Evolutionary conservation across 1,140 invertebrate genomes (phyloP).

Genomic region (Phthorimaea operculella): DNA sequence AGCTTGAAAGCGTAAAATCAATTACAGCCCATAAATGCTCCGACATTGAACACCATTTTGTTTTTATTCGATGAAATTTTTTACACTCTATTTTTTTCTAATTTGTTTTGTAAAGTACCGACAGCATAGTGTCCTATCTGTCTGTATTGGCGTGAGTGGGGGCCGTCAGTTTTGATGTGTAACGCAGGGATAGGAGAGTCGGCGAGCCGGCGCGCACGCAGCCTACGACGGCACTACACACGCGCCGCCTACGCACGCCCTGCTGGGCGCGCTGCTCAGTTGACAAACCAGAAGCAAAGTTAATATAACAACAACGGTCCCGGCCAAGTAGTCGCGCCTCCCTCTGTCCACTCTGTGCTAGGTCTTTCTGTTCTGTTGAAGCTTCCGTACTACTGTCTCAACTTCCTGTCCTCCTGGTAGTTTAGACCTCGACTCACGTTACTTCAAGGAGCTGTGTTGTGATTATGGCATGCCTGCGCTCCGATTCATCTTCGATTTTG

Average conservation of each 20-base stretch:
- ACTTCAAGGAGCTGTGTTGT: background rate
- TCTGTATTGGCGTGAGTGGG: background rate
- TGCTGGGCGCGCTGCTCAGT: constrained; percentile 77
- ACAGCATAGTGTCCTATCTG: too few species aligned
- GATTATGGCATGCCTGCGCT: background rate
- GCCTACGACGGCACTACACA: constrained; percentile 61
- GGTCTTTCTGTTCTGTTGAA: constrained; percentile 64
- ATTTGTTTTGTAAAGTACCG: background rate
- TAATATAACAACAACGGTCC: constrained; percentile 62
- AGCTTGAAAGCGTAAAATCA: background rate
- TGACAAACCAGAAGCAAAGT: constrained; percentile 65
- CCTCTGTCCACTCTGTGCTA: constrained; percentile 64
- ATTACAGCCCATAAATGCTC: constrained; percentile 8
- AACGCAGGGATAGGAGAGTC: constrained; percentile 58
- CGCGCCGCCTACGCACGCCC: constrained; percentile 77
- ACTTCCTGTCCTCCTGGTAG: constrained; percentile 50
- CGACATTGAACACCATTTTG: constrained; percentile 7
- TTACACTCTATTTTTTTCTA: background rate
- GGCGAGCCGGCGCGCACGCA: constrained; percentile 51
- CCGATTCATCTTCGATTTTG: constrained; percentile 6
- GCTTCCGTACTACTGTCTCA: constrained; percentile 46
- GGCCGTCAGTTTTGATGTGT: constrained; percentile 51
- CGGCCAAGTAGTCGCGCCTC: constrained; percentile 65
- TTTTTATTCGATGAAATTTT: background rate
- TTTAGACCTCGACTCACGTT: constrained; percentile 22